Conservation (phyloP, 1,140 invertebrate genomes). For the Danaus plexippus region DNA sequence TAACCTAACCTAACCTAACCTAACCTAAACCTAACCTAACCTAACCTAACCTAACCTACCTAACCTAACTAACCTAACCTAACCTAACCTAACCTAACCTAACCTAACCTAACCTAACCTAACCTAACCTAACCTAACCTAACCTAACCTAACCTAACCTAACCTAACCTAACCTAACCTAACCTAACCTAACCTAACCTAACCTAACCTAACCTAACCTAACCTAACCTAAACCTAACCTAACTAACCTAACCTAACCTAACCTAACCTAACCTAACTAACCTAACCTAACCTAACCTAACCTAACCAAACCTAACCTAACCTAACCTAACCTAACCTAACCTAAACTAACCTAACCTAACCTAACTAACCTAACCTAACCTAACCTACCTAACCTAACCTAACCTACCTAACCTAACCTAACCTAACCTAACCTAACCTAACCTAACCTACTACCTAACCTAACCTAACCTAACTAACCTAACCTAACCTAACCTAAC, state of each 20-base stretch:
- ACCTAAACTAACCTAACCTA: no score
- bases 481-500: constrained; percentile 9
- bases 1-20: no score
- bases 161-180: constrained; percentile 23
- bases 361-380: no score
- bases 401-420: no score
- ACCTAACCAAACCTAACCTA: constrained; percentile 4
- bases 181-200: constrained; percentile 24
- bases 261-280: constrained; percentile 22
- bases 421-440: constrained; percentile 18
- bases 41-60: no score
- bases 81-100: constrained; percentile 21
- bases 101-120: constrained; percentile 21
- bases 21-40: no score
- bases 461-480: no score
- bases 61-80: no score
- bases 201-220: constrained; percentile 27
- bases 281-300: neutral
- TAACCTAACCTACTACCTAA: constrained; percentile 9
- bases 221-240: constrained; percentile 27
- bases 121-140: constrained; percentile 21
- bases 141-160: constrained; percentile 21
- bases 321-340: constrained; percentile 9
- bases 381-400: no score
- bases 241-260: constrained; percentile 28